A percentile compares a stretch with the other conserved stretches of the same genome.
These are phyloP conservation scores for Pachyramphus minor DNA, from an alignment of 2,113 vertebrate species.

Conservation along the genomic window DNA sequence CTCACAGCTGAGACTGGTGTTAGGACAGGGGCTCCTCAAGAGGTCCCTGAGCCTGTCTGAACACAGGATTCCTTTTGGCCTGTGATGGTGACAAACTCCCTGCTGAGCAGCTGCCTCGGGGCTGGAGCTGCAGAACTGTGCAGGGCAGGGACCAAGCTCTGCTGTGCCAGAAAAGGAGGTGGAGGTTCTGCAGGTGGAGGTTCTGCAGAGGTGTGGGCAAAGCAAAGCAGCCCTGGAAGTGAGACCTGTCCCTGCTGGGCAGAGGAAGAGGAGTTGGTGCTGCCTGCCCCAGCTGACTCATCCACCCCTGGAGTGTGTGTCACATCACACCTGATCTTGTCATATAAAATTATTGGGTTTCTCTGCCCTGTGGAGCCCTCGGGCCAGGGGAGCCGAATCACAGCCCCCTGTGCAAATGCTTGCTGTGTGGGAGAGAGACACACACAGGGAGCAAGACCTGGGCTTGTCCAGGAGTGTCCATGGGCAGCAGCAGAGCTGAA, in stretches of 20 bases:
- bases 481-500: rapidly evolving
- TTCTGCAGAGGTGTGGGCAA: background rate
- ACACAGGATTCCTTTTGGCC: rapidly evolving
- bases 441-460: background rate
- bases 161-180: background rate
- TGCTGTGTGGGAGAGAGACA: background rate
- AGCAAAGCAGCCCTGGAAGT: background rate
- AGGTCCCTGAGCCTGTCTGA: background rate
- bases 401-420: rapidly evolving
- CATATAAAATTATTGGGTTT: background rate
- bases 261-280: background rate
- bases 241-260: background rate
- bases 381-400: rapidly evolving
- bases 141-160: background rate
- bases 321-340: background rate
- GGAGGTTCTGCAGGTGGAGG: background rate
- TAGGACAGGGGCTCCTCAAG: background rate
- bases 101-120: background rate
- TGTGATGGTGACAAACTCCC: background rate
- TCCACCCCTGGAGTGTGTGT: background rate
- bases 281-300: background rate
- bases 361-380: rapidly evolving
- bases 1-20: rapidly evolving
- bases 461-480: background rate
- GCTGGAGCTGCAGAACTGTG: background rate